Evolutionary conservation across 2,797 vertebrate genomes (phyloP), one percentile per base, ranked within the genome.

Genomic region (Vipera latastei): DNA sequence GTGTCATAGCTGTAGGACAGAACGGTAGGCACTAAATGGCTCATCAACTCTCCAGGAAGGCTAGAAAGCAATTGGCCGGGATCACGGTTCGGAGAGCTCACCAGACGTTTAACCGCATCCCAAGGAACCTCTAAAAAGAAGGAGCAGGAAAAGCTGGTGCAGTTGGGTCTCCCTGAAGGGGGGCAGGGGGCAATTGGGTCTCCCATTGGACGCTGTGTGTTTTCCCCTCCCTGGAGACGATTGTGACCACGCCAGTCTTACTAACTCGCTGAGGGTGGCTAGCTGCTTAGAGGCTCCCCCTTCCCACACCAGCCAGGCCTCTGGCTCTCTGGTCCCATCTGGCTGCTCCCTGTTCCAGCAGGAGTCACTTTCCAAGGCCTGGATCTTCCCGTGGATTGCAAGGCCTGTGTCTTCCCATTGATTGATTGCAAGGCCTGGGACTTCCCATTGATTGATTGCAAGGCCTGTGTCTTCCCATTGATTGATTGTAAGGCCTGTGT

Each of bases 1-100:
- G 98, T 97, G 98, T 95, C 97, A 96, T 97, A 98, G 97, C 97
- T 98, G 90, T 97, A 97, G 97, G 98, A 98, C 96, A 93, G 97
- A 96, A 95, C 73, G 97, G 97, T 97, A 96, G 97, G 97, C 97
- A 97, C 96, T 98, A 97, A 98, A 98, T 95, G 95, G 97, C 97
- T 97, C 96, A 94, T 97, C 97, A 96, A 97, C 93, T 92, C 92
- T 93, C 96, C 97, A 96, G 96, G 97, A 97, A 97, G 93, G 97
- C 95, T 96, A 93, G 97, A 97, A 97, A 97, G 97, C 97, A 97
- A 97, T 98, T 98, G 97, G 96, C 96, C 97, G 97, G 97, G 97
- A 98, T 98, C 97, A 97, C 97, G 97, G 98, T 97, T 97, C 95
- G 22, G 63, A 53, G 78, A 26, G 51, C 25, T 8, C 5, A 26